These are phyloP conservation scores for Cephus runcator DNA, from an alignment of 2,888 invertebrate genomes.

Conservation along the genomic window DNA sequence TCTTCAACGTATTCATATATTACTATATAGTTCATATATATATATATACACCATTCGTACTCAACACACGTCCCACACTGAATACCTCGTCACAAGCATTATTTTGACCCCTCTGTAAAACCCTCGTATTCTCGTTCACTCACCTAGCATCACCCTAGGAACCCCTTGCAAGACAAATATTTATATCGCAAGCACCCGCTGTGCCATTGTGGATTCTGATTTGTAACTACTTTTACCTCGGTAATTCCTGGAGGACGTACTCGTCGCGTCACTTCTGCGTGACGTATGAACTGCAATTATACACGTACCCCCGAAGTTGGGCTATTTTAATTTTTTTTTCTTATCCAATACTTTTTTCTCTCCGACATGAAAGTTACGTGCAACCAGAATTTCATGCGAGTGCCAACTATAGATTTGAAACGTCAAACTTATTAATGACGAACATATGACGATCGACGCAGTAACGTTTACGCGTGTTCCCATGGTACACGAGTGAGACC, in stretches of 20 bases:
- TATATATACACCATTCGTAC: background rate
- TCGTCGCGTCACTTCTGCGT: background rate
- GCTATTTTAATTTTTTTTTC: background rate
- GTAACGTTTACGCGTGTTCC: conserved; percentile 27
- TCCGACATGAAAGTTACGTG: background rate
- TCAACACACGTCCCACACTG: background rate
- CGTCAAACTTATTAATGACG: conserved; percentile 25
- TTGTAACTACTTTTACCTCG: conserved; percentile 18
- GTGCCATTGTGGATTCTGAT: conserved; percentile 46
- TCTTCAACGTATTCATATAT: conserved; percentile 6
- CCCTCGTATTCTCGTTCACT: conserved; percentile 4
- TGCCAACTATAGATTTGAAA: background rate
- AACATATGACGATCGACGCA: conserved; percentile 26
- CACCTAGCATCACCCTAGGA: conserved; percentile 14
- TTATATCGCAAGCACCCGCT: conserved; percentile 57
- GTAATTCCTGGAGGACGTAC: conserved; percentile 8
- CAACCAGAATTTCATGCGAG: background rate
- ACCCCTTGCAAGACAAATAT: conserved; percentile 54
- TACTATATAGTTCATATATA: background rate
- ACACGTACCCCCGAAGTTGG: background rate
- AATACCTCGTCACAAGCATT: conserved; percentile 11
- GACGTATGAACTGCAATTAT: background rate
- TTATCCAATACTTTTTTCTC: background rate
- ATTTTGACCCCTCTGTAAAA: conserved; percentile 13
- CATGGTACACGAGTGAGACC: conserved; percentile 32